These are phyloP conservation scores for Euura lappo DNA, from an alignment of 1,140 invertebrate species.

Conservation along the genomic window DNA sequence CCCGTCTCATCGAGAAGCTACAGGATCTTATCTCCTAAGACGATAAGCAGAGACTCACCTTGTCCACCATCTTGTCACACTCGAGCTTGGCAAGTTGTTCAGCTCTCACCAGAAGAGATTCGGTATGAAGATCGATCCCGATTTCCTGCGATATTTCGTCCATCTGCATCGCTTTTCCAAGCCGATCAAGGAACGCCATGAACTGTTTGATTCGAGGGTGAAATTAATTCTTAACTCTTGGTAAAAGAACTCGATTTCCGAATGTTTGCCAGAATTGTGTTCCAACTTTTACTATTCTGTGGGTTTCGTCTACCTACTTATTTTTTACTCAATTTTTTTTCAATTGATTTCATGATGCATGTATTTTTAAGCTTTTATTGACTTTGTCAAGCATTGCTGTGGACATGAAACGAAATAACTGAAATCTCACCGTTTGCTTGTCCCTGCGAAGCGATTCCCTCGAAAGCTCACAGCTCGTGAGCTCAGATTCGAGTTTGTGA, in stretches of 20 bases:
- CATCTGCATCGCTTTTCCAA: conserved; percentile 75
- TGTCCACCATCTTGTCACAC: conserved; percentile 78
- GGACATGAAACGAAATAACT: no score
- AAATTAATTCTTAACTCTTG: not conserved
- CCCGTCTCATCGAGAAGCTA: no score
- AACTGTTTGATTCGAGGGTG: conserved; percentile 59
- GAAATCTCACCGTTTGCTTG: conserved; percentile 58
- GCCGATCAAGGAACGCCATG: conserved; percentile 74
- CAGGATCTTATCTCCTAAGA: not conserved
- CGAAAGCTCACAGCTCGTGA: conserved; percentile 67
- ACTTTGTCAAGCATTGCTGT: no score
- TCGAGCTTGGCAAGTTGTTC: conserved; percentile 79
- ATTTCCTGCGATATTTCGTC: conserved; percentile 79
- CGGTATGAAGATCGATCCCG: conserved; percentile 79
- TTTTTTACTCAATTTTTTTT: no score
- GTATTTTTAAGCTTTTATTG: no score
- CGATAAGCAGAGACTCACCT: conserved; percentile 60
- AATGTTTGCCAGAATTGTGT: not conserved
- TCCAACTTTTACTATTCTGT: not conserved
- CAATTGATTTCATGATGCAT: no score
- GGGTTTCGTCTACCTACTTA: no score
- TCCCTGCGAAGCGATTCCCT: conserved; percentile 72
- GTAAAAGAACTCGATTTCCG: conserved; percentile 6
- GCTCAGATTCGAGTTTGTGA: conserved; percentile 75
- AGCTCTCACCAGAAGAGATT: conserved; percentile 76